These are phyloP conservation scores for Anguilla anguilla DNA, from an alignment of 2,797 vertebrate genomes.

Conservation along the genomic window DNA sequence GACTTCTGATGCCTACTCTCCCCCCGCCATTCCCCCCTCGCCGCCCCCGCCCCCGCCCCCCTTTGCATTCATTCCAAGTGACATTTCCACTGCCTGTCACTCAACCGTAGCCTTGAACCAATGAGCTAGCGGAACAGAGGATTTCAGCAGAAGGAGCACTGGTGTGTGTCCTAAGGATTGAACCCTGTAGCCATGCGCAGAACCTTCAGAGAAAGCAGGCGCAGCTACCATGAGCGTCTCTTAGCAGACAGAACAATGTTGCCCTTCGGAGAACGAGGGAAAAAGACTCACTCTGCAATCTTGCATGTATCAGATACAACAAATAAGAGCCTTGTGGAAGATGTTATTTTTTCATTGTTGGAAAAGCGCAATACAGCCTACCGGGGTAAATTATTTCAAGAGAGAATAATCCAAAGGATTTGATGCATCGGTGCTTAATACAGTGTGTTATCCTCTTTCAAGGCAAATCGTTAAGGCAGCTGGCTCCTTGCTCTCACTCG, in stretches of 20 bases:
- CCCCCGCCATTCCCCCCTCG: background rate
- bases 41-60: background rate
- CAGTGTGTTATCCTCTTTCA: conserved; percentile 5
- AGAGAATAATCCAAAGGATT: conserved; percentile 7
- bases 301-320: background rate
- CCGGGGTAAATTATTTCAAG: background rate
- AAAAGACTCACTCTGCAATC: background rate
- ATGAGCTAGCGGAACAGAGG: background rate
- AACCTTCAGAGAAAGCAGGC: conserved; percentile 30
- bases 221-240: conserved; percentile 24
- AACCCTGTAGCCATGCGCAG: conserved; percentile 36
- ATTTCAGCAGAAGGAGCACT: background rate
- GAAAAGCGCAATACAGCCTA: background rate
- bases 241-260: background rate
- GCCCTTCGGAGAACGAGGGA: background rate
- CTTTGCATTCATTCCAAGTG: background rate
- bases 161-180: conserved; percentile 29
- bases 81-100: background rate
- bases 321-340: background rate
- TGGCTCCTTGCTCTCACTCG: background rate
- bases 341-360: background rate
- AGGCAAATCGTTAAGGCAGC: background rate
- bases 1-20: background rate
- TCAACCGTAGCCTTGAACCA: background rate
- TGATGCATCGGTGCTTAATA: background rate